A percentile compares a stretch with the other conserved stretches of the same genome.
These are phyloP conservation scores for Charina bottae DNA, from an alignment of 2,113 vertebrate genomes.

Conservation along the genomic window DNA sequence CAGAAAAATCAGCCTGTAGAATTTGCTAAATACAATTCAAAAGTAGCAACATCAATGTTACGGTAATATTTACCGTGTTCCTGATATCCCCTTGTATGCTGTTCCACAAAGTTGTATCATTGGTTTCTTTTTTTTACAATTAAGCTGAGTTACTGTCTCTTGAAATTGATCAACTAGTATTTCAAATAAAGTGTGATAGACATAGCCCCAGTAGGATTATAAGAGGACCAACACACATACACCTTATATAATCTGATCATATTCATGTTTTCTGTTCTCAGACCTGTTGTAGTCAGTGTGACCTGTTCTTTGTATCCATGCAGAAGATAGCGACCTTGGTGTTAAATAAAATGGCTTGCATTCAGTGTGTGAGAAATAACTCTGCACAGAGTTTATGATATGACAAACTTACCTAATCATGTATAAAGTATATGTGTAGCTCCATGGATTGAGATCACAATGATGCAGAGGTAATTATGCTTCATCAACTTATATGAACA, in stretches of 20 bases:
- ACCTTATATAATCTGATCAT: not conserved
- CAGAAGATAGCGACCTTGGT: not conserved
- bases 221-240: not conserved
- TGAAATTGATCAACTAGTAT: not conserved
- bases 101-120: not conserved
- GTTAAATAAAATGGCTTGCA: not conserved
- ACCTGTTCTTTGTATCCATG: not conserved
- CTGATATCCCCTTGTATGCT: not conserved
- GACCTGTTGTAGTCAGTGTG: too few relatives aligned
- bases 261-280: not conserved
- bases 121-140: not conserved
- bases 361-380: not conserved
- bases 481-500: not conserved
- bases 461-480: not conserved
- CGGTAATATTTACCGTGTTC: not conserved
- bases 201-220: not conserved
- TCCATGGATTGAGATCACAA: not conserved
- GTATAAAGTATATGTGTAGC: not conserved
- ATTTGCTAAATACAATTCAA: not conserved
- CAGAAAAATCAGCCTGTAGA: constrained; percentile 52
- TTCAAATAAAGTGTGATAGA: not conserved
- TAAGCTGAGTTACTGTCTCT: not conserved
- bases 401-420: not conserved
- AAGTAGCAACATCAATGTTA: not conserved
- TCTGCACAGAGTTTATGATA: not conserved